Evolutionary conservation across 1,140 invertebrate genomes (phyloP).

Genomic region (Nymphalis io): DNA sequence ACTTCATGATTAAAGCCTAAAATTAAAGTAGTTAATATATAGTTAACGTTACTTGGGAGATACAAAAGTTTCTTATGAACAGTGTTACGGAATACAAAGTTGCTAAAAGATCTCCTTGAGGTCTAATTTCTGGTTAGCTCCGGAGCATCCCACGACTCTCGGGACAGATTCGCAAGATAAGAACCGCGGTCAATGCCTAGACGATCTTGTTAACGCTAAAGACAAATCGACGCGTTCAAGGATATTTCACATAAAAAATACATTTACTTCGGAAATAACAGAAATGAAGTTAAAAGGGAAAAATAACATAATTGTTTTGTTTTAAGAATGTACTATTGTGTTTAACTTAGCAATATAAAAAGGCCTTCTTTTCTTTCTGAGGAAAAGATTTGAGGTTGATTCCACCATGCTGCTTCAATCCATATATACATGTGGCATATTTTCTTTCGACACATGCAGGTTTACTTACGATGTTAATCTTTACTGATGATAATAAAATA

Average conservation of each 20-base stretch:
- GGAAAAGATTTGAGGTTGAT: too few relatives aligned
- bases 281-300: too few relatives aligned
- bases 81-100: slow-evolving; percentile 27
- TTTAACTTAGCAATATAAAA: too few relatives aligned
- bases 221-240: slow-evolving; percentile 36
- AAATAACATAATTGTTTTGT: too few relatives aligned
- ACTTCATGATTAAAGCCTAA: neutral
- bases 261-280: slow-evolving; percentile 1
- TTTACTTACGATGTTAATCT: too few relatives aligned
- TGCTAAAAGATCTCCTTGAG: slow-evolving; percentile 22
- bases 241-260: neutral
- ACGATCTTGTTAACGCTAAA: slow-evolving; percentile 45
- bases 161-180: slow-evolving; percentile 40
- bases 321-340: too few relatives aligned
- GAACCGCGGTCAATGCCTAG: slow-evolving; percentile 33
- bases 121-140: slow-evolving; percentile 35
- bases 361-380: too few relatives aligned
- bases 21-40: slow-evolving; percentile 10
- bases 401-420: too few relatives aligned
- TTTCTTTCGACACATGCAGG: too few relatives aligned
- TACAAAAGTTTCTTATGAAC: slow-evolving; percentile 27
- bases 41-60: slow-evolving; percentile 18
- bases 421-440: too few relatives aligned
- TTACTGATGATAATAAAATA: too few relatives aligned
- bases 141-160: slow-evolving; percentile 24